Conservation (phyloP, 2,888 invertebrate genomes). For the Drosophila meridionalis region DNA sequence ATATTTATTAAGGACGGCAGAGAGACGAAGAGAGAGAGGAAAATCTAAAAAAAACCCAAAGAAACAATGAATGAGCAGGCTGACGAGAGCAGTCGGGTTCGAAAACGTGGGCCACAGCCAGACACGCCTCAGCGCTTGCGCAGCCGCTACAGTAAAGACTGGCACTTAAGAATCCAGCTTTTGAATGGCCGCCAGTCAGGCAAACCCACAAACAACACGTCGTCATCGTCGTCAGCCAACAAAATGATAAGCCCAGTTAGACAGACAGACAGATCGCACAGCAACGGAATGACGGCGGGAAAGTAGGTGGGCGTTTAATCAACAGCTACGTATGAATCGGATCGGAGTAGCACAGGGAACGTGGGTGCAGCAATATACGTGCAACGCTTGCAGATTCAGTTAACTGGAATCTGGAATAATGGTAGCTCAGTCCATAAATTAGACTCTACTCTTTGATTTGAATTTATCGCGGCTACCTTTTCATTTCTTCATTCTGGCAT, state of each 20-base stretch:
- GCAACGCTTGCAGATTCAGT: constrained; percentile 55
- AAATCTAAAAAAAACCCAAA: not conserved
- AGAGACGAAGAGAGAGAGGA: constrained; percentile 6
- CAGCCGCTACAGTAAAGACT: constrained; percentile 27
- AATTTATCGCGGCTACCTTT: constrained; percentile 59
- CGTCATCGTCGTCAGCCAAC: constrained; percentile 13
- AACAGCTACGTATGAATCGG: constrained; percentile 28
- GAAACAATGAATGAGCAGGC: constrained; percentile 51
- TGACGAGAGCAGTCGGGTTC: constrained; percentile 25
- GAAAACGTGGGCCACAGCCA: constrained; percentile 29
- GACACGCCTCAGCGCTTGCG: constrained; percentile 69
- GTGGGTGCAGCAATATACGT: constrained; percentile 66
- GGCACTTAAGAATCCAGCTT: constrained; percentile 57
- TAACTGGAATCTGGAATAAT: constrained; percentile 25
- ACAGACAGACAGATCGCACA: constrained; percentile 39
- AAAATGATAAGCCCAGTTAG: constrained; percentile 65
- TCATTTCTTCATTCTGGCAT: constrained; percentile 37
- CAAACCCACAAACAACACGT: constrained; percentile 34
- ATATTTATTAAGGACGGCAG: constrained; percentile 48
- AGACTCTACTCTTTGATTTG: constrained; percentile 56
- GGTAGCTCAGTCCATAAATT: constrained; percentile 44
- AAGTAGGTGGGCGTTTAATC: constrained; percentile 72
- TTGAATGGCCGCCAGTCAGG: constrained; percentile 64
- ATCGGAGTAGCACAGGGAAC: constrained; percentile 31
- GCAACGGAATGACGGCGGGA: constrained; percentile 37